Percentiles rank a stretch among this genome's conserved stretches.
These are phyloP conservation scores for Porites lobata DNA, from an alignment of 92 coral and sea anemone genomes.

Conservation along the genomic window DNA sequence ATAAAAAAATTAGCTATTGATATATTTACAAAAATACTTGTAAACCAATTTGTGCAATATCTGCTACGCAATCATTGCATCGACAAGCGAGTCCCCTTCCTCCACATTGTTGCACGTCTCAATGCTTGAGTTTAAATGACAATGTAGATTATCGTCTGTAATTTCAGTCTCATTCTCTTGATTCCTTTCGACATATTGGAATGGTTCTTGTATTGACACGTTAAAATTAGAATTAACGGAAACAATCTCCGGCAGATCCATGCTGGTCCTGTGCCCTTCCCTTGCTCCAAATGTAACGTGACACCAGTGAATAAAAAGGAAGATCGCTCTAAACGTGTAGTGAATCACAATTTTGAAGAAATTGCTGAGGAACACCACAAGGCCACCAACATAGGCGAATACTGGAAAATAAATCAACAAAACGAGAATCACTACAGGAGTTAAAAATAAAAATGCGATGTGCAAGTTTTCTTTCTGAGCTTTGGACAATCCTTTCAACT, in stretches of 20 bases:
- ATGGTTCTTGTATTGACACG: constrained; percentile 62
- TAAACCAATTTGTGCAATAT: too few species aligned
- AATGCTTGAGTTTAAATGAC: constrained; percentile 32
- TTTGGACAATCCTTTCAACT: too few species aligned
- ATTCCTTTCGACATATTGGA: constrained; percentile 60
- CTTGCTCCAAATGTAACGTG: constrained; percentile 49
- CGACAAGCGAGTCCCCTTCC: constrained; percentile 27
- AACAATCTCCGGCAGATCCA: constrained; percentile 40
- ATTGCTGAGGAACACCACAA: constrained; percentile 92
- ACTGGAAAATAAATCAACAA: constrained; percentile 57
- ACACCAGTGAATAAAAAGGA: constrained; percentile 73
- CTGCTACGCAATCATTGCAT: background rate
- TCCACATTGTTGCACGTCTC: constrained; percentile 28
- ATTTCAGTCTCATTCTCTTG: constrained; percentile 2
- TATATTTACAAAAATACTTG: too few species aligned
- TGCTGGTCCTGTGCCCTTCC: constrained; percentile 64
- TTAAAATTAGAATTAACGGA: background rate
- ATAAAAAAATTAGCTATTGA: too few species aligned
- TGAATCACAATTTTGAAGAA: constrained; percentile 86
- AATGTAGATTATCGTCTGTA: constrained; percentile 30
- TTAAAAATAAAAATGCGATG: too few species aligned
- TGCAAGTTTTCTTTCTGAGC: too few species aligned
- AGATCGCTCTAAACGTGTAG: constrained; percentile 76
- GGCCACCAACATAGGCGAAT: constrained; percentile 97
- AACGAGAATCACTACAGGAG: background rate